phyloP scores from a whole-genome alignment of 2,797 vertebrate genomes.

The Neosalanx taihuensis region DNA sequence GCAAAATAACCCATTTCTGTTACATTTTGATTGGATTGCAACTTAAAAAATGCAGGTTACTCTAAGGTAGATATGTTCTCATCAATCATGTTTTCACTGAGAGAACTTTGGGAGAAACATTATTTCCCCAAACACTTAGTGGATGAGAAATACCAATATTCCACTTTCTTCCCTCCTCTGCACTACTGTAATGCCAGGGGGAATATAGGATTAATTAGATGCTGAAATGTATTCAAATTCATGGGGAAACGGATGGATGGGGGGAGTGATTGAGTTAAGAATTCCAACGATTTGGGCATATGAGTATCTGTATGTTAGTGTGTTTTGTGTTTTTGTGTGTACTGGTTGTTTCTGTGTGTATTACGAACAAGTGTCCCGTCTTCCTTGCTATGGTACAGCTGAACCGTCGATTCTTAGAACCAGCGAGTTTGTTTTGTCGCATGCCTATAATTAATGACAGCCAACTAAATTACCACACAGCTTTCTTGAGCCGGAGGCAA shows the following conservation, averaged over 20 bases:
- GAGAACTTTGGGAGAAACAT: slow-evolving; percentile 51
- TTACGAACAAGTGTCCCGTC: background rate
- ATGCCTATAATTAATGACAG: slow-evolving; percentile 56
- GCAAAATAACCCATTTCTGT: slow-evolving; percentile 28
- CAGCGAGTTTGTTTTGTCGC: slow-evolving; percentile 43
- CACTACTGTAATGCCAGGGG: slow-evolving; percentile 38
- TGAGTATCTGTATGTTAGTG: slow-evolving; percentile 1
- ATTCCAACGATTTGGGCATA: slow-evolving; percentile 37
- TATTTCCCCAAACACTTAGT: slow-evolving; percentile 37
- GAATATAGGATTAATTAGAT: slow-evolving; percentile 53
- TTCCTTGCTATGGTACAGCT: too few relatives aligned
- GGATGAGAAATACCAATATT: slow-evolving; percentile 32
- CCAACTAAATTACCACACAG: slow-evolving; percentile 50
- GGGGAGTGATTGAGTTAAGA: slow-evolving; percentile 29
- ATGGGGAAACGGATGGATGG: slow-evolving; percentile 21
- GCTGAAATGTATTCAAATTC: slow-evolving; percentile 60
- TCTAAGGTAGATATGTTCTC: slow-evolving; percentile 39
- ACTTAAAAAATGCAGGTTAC: slow-evolving; percentile 52
- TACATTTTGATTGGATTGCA: slow-evolving; percentile 60
- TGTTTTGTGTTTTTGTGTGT: slow-evolving; percentile 18
- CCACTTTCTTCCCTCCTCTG: slow-evolving; percentile 15
- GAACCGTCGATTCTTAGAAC: too few relatives aligned
- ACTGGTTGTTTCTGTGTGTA: slow-evolving; percentile 23
- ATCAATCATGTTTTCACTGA: slow-evolving; percentile 54
- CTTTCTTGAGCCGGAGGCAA: slow-evolving; percentile 37